Conservation (phyloP, 37 sponge, comb jelly and placozoan genomes). For the Aplysina aerophoba region DNA sequence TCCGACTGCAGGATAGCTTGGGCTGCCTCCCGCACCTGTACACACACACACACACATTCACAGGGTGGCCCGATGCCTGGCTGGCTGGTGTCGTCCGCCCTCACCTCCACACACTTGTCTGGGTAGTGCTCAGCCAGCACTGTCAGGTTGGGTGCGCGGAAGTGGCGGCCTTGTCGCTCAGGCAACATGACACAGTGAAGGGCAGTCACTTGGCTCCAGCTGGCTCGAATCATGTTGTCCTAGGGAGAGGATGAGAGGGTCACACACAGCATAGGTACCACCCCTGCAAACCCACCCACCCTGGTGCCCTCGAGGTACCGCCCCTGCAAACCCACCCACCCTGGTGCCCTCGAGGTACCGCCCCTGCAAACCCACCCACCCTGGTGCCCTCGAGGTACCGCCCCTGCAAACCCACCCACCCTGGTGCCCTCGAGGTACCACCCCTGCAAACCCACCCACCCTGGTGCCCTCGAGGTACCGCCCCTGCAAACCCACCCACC, state of each 20-base stretch:
- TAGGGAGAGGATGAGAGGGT: not conserved
- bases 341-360: constrained; percentile 41
- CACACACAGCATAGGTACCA: too few species aligned
- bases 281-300: too few species aligned
- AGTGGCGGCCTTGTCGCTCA: constrained; percentile 81
- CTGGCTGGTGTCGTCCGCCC: constrained; percentile 27
- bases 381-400: constrained; percentile 41
- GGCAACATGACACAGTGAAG: constrained; percentile 96
- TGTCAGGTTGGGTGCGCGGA: constrained; percentile 83
- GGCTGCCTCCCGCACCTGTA: constrained; percentile 89
- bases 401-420: too few species aligned
- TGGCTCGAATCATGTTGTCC: constrained; percentile 79
- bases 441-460: too few species aligned
- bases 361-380: too few species aligned
- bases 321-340: too few species aligned
- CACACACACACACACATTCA: not conserved
- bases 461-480: constrained; percentile 41
- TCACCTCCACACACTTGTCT: constrained; percentile 81
- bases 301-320: constrained; percentile 41
- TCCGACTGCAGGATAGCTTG: constrained; percentile 90
- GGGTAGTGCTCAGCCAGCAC: constrained; percentile 81
- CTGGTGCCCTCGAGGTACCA: constrained; percentile 41
- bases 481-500: too few species aligned
- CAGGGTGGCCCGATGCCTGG: too few species aligned
- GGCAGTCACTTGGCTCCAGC: constrained; percentile 91